Percentiles rank a stretch among this genome's conserved stretches.
Evolutionary conservation across 2,113 vertebrate species (phyloP).

Genomic region (Ascaphus truei): DNA sequence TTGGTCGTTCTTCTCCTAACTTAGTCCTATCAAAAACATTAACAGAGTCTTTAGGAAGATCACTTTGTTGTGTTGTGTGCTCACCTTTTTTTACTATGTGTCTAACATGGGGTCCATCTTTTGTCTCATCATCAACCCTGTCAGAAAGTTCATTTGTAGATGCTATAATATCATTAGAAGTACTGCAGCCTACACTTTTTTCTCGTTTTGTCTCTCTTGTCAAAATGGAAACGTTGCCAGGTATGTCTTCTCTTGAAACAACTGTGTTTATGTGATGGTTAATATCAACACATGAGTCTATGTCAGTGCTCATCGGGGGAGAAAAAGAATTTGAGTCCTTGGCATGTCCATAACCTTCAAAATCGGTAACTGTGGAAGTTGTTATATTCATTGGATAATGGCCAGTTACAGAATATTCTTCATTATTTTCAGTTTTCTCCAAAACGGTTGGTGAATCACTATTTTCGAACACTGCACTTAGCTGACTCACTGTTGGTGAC

Average conservation of each 20-base stretch:
- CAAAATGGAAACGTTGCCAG: background rate
- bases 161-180: conserved; percentile 18
- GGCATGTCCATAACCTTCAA: conserved; percentile 63
- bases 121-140: background rate
- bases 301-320: conserved; percentile 29
- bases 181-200: conserved; percentile 38
- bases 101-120: conserved; percentile 36
- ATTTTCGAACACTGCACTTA: conserved; percentile 92
- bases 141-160: conserved; percentile 38
- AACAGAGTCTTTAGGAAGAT: conserved; percentile 37
- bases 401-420: conserved; percentile 69
- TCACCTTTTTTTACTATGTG: conserved; percentile 44
- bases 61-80: conserved; percentile 41
- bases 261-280: conserved; percentile 17
- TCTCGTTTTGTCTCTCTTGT: conserved; percentile 47
- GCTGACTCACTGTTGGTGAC: conserved; percentile 93
- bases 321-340: conserved; percentile 61
- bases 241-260: conserved; percentile 40
- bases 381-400: conserved; percentile 63
- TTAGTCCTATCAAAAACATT: conserved; percentile 36
- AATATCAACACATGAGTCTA: conserved; percentile 38
- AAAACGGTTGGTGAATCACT: conserved; percentile 57
- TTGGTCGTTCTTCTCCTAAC: conserved; percentile 40
- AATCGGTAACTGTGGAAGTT: conserved; percentile 46
- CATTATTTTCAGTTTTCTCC: conserved; percentile 60